A percentile compares a stretch with the other conserved stretches of the same genome.
Evolutionary conservation across 2,888 invertebrate genomes (phyloP).

Genomic region (Leptura quadrifasciata): DNA sequence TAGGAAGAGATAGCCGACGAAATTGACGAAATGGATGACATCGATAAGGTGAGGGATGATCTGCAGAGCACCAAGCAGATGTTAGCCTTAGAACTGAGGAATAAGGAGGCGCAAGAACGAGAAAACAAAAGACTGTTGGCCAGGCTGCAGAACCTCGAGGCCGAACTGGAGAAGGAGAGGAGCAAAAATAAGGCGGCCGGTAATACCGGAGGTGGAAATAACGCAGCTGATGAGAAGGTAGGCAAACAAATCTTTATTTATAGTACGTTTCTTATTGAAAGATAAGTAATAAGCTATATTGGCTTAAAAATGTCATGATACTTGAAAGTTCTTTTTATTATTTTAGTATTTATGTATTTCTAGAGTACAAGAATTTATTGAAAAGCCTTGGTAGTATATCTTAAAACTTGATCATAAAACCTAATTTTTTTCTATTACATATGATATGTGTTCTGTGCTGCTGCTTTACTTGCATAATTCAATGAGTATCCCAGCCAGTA

Average conservation of each 20-base stretch:
- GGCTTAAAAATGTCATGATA: no score
- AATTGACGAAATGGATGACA: slow-evolving; percentile 92
- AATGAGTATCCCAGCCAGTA: no score
- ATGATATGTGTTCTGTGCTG: no score
- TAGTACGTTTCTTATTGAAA: no score
- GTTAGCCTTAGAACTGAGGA: slow-evolving; percentile 88
- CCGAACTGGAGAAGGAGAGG: slow-evolving; percentile 83
- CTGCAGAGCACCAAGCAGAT: slow-evolving; percentile 94
- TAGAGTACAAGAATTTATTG: no score
- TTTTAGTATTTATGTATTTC: no score
- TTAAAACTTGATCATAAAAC: no score
- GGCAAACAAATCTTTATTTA: neutral
- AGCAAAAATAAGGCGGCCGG: slow-evolving; percentile 60
- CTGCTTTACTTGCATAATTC: no score
- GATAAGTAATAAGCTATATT: no score
- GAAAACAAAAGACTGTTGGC: slow-evolving; percentile 90
- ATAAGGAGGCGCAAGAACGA: slow-evolving; percentile 86
- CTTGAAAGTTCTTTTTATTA: no score
- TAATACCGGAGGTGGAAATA: slow-evolving; percentile 52
- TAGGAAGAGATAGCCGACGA: slow-evolving; percentile 74
- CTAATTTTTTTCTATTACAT: no score
- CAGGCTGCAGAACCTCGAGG: slow-evolving; percentile 87
- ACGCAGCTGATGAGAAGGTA: slow-evolving; percentile 69
- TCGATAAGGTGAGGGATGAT: slow-evolving; percentile 92
- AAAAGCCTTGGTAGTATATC: no score